These are phyloP conservation scores for Netelia fuscicornis DNA, from an alignment of 2,888 invertebrate species.

Conservation along the genomic window DNA sequence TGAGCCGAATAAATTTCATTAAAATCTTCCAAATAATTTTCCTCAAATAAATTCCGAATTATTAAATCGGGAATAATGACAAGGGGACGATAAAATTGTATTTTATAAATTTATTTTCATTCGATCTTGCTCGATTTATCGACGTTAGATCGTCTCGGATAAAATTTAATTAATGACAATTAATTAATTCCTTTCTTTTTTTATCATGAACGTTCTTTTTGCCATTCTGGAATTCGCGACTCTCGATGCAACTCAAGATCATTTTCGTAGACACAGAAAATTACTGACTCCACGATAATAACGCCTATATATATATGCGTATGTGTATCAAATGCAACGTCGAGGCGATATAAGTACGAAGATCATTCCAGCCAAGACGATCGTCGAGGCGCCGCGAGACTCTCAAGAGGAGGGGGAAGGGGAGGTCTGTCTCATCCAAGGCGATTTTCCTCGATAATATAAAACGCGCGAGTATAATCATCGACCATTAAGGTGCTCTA, in stretches of 20 bases:
- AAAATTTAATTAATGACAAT: not conserved
- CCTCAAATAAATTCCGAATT: no score
- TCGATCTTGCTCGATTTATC: not conserved
- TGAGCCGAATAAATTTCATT: not conserved
- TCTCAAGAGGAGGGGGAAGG: not conserved
- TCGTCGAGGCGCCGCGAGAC: constrained; percentile 44
- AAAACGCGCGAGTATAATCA: constrained; percentile 59
- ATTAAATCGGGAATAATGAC: no score
- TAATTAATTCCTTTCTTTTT: not conserved
- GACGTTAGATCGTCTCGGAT: constrained; percentile 44
- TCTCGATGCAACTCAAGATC: constrained; percentile 17
- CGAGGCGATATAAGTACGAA: constrained; percentile 1
- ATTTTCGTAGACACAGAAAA: not conserved
- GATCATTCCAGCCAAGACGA: constrained; percentile 53
- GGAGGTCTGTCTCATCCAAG: constrained; percentile 7
- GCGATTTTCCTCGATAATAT: constrained; percentile 59
- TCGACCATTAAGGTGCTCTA: constrained; percentile 55
- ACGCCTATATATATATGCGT: no score
- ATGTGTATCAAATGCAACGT: not conserved
- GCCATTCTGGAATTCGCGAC: not conserved
- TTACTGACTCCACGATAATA: not conserved
- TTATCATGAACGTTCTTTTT: no score
- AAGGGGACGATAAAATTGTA: no score
- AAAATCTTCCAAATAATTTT: not conserved
- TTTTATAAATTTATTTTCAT: not conserved